Base-by-base conservation (phyloP, 2,888 invertebrate genomes). In the Lithophane socia region DNA sequence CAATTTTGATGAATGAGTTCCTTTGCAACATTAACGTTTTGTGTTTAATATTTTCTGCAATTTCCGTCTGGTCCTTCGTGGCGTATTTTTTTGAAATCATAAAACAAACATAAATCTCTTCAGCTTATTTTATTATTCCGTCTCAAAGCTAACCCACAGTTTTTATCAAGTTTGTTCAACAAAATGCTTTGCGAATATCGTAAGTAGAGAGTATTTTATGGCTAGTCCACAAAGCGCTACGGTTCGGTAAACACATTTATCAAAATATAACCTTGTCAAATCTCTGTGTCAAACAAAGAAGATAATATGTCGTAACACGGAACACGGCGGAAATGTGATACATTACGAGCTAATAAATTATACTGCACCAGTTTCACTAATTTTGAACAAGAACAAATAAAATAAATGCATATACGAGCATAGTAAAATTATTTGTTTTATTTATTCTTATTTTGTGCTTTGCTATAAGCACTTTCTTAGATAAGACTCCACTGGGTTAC, bases 231-330 rank as follows among this genome's bases (percentile, higher is more conserved):
- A 80, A 75, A 75, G 80, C 83, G 77, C 78, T 78, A 82, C 79
- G 77, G 88, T 83, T 86, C 75, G 87, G 93, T 93, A 93, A 93
- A 93, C 92, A 93, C 91, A 93, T 92, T 92, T 91, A 89, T 92
- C 91, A 91, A 86, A 91, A 90, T 84, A 90, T 85, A 89, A 90
- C 87, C 86, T 87, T 87, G 89, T 87, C 89, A 86, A 88, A 83
- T 86, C 84, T 85, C 76, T 76, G 79, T 86, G 84, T 86, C 86
- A 86, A 84, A 80, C 77, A 84, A 77, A 78, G 80, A 66, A 86
- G 75, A 86, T 73, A 84, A 86, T 73, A 84, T 77, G 75, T 64
- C 70, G 70, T 81, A 87, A 79, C 70, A 64, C 70, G 49, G 66
- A 58, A 80, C 70, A 68, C 72, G 54, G 67, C 49, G 47, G 69